Conservation (phyloP, 1,140 invertebrate genomes). For the Apis dorsata region DNA sequence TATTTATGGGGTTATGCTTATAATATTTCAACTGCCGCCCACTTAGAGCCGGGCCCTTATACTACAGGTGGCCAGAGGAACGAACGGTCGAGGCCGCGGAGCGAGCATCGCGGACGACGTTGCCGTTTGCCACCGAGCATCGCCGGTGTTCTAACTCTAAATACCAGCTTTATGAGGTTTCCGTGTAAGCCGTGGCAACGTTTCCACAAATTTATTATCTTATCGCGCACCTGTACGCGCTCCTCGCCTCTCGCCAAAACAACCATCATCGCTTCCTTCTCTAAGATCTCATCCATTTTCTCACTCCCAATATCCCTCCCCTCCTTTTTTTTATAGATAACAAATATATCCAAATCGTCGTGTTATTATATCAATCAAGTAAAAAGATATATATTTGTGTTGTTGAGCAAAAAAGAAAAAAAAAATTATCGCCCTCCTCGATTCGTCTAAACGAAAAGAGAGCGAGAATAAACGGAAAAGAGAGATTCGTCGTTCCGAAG, state of each 20-base stretch:
- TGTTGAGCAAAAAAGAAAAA: too few relatives aligned
- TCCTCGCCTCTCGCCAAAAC: constrained; percentile 4
- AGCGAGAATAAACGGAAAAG: neutral
- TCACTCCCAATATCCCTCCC: too few relatives aligned
- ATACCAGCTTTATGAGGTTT: constrained; percentile 49
- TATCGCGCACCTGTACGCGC: constrained; percentile 20
- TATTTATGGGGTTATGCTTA: constrained; percentile 34
- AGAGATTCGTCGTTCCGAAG: too few relatives aligned
- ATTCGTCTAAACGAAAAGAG: neutral
- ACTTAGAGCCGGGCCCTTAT: constrained; percentile 16
- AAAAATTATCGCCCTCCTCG: too few relatives aligned
- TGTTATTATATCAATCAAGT: too few relatives aligned
- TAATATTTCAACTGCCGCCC: constrained; percentile 46
- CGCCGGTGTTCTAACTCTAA: constrained; percentile 41
- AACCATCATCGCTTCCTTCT: neutral
- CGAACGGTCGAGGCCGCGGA: neutral
- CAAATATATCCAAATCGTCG: too few relatives aligned
- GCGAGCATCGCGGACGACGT: constrained; percentile 16
- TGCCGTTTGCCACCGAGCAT: constrained; percentile 30
- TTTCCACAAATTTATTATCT: constrained; percentile 37
- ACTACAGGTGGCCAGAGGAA: constrained; percentile 48
- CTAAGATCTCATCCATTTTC: too few relatives aligned
- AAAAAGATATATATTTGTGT: too few relatives aligned
- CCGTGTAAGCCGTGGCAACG: neutral
- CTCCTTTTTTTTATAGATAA: too few relatives aligned